Percentiles rank a stretch among this genome's conserved stretches.
phyloP scores from a whole-genome alignment of 92 coral and sea anemone genomes.

The Epizoanthus illoricatus region DNA sequence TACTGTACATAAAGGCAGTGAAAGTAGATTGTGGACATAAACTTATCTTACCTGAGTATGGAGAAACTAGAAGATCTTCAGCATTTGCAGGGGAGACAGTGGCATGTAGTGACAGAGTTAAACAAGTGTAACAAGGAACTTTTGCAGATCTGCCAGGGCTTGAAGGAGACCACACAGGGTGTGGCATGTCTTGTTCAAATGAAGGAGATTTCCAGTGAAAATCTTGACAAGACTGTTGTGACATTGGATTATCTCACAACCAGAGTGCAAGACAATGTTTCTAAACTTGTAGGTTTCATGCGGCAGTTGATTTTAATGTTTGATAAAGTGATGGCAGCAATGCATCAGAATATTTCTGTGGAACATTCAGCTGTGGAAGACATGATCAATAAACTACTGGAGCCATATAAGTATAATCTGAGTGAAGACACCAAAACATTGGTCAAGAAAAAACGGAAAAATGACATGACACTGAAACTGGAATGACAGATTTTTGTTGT shows the following conservation, averaged over 20 bases:
- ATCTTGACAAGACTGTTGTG: slow-evolving; percentile 58
- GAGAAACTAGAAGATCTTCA: slow-evolving; percentile 65
- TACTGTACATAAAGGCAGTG: too few relatives aligned
- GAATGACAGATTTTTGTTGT: too few relatives aligned
- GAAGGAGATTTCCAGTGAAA: slow-evolving; percentile 50
- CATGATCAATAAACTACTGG: slow-evolving; percentile 72
- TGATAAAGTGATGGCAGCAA: slow-evolving; percentile 81
- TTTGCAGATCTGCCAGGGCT: slow-evolving; percentile 54
- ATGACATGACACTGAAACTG: background rate
- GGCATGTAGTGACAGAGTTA: slow-evolving; percentile 67
- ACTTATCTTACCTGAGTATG: slow-evolving; percentile 10
- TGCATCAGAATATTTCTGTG: slow-evolving; percentile 66
- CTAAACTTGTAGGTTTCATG: slow-evolving; percentile 79
- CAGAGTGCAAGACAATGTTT: slow-evolving; percentile 67
- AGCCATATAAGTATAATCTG: slow-evolving; percentile 58
- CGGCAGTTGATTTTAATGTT: slow-evolving; percentile 79
- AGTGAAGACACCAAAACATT: slow-evolving; percentile 76
- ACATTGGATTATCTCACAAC: slow-evolving; percentile 75
- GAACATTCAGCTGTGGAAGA: slow-evolving; percentile 86
- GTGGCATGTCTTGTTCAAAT: slow-evolving; percentile 48
- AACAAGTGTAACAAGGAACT: slow-evolving; percentile 68
- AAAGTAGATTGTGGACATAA: too few relatives aligned
- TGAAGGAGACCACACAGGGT: slow-evolving; percentile 51
- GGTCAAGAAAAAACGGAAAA: slow-evolving; percentile 62
- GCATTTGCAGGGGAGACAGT: slow-evolving; percentile 61